phyloP scores from a whole-genome alignment of 2,797 vertebrate genomes.

The Jordanella pulchra region DNA sequence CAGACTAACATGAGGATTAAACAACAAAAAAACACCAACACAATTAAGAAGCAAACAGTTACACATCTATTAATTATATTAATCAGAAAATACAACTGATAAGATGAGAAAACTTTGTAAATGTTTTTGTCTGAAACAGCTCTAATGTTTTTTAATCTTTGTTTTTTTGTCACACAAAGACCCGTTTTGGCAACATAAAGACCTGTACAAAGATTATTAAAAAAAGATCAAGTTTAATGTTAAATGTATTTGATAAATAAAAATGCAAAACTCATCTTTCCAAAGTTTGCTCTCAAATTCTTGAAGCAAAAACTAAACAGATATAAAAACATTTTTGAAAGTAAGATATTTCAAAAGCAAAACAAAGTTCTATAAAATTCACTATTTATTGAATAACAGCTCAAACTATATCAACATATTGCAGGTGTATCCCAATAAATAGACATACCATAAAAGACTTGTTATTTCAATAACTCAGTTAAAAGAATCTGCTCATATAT shows the following conservation, averaged over 20 bases:
- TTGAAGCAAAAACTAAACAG: background rate
- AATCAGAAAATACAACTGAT: background rate
- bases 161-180: too few species aligned
- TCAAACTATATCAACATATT: background rate
- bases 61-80: background rate
- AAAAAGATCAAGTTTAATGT: background rate
- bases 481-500: too few species aligned
- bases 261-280: background rate
- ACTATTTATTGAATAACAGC: too few species aligned
- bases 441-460: too few species aligned
- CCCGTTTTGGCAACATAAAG: too few species aligned
- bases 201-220: too few species aligned
- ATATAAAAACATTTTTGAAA: background rate
- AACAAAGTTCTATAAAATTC: background rate
- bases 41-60: conserved; percentile 31
- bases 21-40: conserved; percentile 20
- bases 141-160: background rate
- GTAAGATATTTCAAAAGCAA: background rate
- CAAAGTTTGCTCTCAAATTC: background rate
- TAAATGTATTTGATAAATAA: background rate
- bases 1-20: background rate
- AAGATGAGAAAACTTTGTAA: background rate
- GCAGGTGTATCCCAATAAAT: too few species aligned
- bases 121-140: background rate
- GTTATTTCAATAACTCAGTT: too few species aligned